phyloP scores from a whole-genome alignment of 2,113 vertebrate species.

The Addax nasomaculatus region DNA sequence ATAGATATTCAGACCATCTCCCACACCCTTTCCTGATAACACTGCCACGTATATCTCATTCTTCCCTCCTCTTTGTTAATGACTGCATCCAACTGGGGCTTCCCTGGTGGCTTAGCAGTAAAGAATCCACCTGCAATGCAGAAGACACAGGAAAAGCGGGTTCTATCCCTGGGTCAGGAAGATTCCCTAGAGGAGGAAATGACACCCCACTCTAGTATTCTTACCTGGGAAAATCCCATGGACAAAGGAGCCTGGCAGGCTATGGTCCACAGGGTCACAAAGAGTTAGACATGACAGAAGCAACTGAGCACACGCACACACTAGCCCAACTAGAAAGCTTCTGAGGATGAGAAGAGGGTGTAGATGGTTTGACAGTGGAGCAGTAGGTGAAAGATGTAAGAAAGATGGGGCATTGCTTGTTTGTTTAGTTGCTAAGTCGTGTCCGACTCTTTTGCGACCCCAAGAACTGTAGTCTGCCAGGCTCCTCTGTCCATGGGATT shows the following conservation, averaged over 20 bases:
- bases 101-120: neutral
- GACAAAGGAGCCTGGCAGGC: neutral
- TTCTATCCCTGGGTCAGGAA: neutral
- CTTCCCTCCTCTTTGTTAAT: neutral
- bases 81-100: neutral
- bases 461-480: neutral
- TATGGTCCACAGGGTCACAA: neutral
- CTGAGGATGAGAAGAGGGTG: no score
- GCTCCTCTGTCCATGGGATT: neutral
- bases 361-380: neutral
- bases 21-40: neutral
- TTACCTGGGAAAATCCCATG: neutral
- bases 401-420: neutral
- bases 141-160: neutral
- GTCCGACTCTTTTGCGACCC: neutral
- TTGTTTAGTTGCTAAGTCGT: neutral
- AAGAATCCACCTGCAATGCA: neutral
- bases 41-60: neutral
- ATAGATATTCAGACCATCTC: neutral
- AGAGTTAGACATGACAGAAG: neutral
- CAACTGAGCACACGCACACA: neutral
- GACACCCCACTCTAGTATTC: neutral
- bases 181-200: neutral
- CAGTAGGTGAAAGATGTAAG: neutral
- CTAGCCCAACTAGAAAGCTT: neutral